These are phyloP conservation scores for Conus betulinus DNA, from an alignment of 1,140 invertebrate genomes.

Conservation along the genomic window DNA sequence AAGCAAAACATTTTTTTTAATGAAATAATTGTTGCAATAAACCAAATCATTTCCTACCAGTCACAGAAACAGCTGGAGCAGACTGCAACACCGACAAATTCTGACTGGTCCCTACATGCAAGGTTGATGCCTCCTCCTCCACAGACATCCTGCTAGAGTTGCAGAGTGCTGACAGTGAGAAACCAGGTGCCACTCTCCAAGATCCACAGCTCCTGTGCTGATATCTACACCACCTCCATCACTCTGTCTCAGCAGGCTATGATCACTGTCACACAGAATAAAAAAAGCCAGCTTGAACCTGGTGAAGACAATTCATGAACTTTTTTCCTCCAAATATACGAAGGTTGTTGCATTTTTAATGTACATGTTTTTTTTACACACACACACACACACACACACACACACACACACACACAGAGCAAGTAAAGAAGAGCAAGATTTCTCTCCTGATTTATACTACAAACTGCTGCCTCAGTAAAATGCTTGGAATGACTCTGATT, in stretches of 20 bases:
- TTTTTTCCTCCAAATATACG: background rate
- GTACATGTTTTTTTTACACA: too few relatives aligned
- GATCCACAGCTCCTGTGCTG: background rate
- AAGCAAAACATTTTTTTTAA: too few relatives aligned
- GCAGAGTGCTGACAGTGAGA: background rate
- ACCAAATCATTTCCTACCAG: background rate
- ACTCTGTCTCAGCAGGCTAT: background rate
- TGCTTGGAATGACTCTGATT: too few relatives aligned
- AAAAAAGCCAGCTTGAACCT: background rate
- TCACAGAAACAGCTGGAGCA: background rate
- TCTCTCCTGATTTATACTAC: too few relatives aligned
- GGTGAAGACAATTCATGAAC: background rate
- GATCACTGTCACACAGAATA: background rate
- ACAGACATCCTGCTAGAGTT: background rate
- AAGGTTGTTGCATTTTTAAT: too few relatives aligned
- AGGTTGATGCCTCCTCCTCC: background rate
- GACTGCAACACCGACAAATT: conserved; percentile 13
- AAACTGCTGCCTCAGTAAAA: too few relatives aligned
- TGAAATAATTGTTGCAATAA: background rate
- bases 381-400: too few relatives aligned
- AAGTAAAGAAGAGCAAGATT: too few relatives aligned
- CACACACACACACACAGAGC: too few relatives aligned
- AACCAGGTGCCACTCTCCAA: background rate
- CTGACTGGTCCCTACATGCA: background rate
- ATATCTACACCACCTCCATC: background rate